Conservation (phyloP, 2,888 invertebrate genomes). For the Cryptosula pallasiana region DNA sequence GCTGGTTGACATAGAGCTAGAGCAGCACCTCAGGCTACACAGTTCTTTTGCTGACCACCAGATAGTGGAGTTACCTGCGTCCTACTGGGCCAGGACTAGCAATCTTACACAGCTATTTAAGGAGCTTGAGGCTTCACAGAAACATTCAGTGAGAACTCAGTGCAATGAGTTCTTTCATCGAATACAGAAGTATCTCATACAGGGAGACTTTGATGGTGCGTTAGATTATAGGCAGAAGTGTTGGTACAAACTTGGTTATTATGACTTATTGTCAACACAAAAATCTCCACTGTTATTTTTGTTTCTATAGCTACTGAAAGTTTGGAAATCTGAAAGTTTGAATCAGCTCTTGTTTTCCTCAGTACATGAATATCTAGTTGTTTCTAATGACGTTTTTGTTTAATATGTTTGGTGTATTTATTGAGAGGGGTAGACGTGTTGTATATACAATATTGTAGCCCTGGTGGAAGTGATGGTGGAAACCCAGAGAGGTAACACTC, state of each 20-base stretch:
- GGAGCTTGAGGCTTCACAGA: not conserved
- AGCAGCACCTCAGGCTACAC: slow-evolving; percentile 67
- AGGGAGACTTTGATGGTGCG: slow-evolving; percentile 63
- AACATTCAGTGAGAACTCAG: slow-evolving; percentile 49
- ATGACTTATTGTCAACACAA: no score
- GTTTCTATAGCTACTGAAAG: no score
- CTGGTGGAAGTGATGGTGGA: slow-evolving; percentile 67
- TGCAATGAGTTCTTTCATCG: slow-evolving; percentile 66
- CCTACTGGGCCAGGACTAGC: slow-evolving; percentile 33
- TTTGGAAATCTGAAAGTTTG: no score
- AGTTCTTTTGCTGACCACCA: slow-evolving; percentile 52
- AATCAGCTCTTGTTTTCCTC: no score
- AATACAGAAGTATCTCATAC: slow-evolving; percentile 78
- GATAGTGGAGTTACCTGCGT: slow-evolving; percentile 38
- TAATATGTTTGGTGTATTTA: no score
- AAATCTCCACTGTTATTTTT: not conserved
- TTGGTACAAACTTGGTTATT: not conserved
- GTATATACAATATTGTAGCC: no score
- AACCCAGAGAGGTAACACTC: slow-evolving; percentile 33
- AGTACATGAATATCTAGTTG: no score
- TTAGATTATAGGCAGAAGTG: no score
- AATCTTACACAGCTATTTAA: slow-evolving; percentile 14
- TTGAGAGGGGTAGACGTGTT: no score
- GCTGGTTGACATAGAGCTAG: slow-evolving; percentile 78
- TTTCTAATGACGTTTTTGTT: no score